Evolutionary conservation across 37 sponge, comb jelly and placozoan genomes (phyloP).

Genomic region (Chondrilla cf. caribensis): DNA sequence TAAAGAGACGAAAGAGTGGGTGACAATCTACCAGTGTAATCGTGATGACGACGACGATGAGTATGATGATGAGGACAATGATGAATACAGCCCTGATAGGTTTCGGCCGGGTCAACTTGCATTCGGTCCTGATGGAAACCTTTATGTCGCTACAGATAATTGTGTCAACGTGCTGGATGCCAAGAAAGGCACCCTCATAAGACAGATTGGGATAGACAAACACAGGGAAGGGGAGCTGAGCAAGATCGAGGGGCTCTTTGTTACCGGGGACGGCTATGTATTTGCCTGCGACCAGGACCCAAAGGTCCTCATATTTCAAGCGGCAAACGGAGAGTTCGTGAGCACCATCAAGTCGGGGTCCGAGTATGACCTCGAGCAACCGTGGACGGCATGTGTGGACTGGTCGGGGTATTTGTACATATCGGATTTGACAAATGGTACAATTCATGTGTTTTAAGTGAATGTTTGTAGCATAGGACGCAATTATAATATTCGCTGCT

Average conservation of each 20-base stretch:
- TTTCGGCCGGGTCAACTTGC: not conserved
- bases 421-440: no score
- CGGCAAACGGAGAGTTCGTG: no score
- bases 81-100: not conserved
- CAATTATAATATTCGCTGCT: no score
- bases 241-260: constrained; percentile 13
- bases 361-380: no score
- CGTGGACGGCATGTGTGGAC: no score
- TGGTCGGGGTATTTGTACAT: no score
- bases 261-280: constrained; percentile 8
- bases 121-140: constrained; percentile 4
- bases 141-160: constrained; percentile 1
- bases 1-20: not conserved
- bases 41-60: constrained; percentile 14
- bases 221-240: not conserved
- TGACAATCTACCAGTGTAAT: not conserved
- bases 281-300: not conserved
- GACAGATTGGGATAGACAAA: not conserved
- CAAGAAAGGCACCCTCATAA: not conserved
- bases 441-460: no score
- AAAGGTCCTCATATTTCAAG: not conserved
- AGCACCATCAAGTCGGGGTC: no score
- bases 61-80: not conserved
- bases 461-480: no score
- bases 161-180: constrained; percentile 11